A percentile compares a stretch with the other conserved stretches of the same genome.
Evolutionary conservation across 2,797 vertebrate species (phyloP).

Genomic region (Trachurus trachurus): DNA sequence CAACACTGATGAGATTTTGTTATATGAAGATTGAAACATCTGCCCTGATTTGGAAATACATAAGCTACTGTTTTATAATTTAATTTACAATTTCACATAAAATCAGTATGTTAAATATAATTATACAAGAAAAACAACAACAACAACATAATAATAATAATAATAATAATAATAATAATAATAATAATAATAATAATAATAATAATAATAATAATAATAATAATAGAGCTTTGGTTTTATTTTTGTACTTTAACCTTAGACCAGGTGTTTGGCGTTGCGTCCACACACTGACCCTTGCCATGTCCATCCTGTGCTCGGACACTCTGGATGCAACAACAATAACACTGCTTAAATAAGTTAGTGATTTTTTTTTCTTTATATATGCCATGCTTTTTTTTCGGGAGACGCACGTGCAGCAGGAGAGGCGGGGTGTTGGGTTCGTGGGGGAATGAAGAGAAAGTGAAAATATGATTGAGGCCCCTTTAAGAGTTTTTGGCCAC

Average conservation of each 20-base stretch:
- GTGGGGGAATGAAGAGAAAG: constrained; percentile 43
- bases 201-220: constrained; percentile 13
- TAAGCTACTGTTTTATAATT: neutral
- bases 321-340: constrained; percentile 19
- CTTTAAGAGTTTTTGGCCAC: constrained; percentile 83
- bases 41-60: neutral
- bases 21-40: neutral
- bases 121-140: neutral
- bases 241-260: neutral
- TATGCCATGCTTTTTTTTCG: constrained; percentile 17
- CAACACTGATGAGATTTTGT: neutral
- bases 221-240: neutral
- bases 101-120: neutral
- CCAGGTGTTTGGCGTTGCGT: neutral
- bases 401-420: constrained; percentile 38
- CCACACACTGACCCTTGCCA: neutral
- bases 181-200: neutral
- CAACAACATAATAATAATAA: no score
- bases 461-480: constrained; percentile 80
- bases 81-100: neutral
- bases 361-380: constrained; percentile 16
- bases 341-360: constrained; percentile 41
- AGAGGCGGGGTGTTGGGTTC: constrained; percentile 59
- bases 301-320: constrained; percentile 2
- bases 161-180: neutral